Base-by-base conservation (phyloP, 2,888 invertebrate species). In the Ctena decussata region DNA sequence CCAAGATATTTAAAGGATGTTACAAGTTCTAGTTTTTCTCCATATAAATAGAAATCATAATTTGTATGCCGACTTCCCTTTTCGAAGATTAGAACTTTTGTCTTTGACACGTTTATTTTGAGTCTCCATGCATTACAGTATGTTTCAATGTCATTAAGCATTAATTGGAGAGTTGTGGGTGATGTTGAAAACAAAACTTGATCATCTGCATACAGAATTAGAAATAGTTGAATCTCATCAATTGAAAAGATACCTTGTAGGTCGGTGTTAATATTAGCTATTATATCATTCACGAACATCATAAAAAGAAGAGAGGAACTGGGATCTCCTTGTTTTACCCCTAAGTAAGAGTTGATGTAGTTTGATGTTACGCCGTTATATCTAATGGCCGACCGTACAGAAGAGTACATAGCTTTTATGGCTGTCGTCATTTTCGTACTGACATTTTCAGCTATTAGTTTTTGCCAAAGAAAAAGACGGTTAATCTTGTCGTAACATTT, bases 321-420 rank as follows among this genome's bases (percentile, higher is more conserved):
- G 0, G 76, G 80, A 53, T 84, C 84, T 11, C 84, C 80, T 69
- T 84, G 84, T 77, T 84, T 80, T 46, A 72, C 72, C n/a, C 79
- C 80, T 5, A 80, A 65, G 37, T 74, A 35, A 32, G 76, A 71
- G 44, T 39, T 41, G 41, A 84, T 71, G 21, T 44, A 24, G 0
- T 71, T 27, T 21, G 80, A 84, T 15, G 32, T 49, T 15, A 0
- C 41, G 18, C 24, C 30, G 18, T 84, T 73, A 65, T 80, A 77
- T 46, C 46, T 24, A 41, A 84, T 27, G 73, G 35, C 37, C 41
- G 80, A 27, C 57, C 73, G 80, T 12, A 80, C 80, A 6, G 30
- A 15, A 18, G 53, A 73, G 53, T 83, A 76, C 76, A 84, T 84
- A 30, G 65, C 49, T 84, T 72, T 75, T 5, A 80, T 60, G 1